Base-by-base conservation (phyloP, 2,113 vertebrate species). In the Dipodomys ordii region DNA sequence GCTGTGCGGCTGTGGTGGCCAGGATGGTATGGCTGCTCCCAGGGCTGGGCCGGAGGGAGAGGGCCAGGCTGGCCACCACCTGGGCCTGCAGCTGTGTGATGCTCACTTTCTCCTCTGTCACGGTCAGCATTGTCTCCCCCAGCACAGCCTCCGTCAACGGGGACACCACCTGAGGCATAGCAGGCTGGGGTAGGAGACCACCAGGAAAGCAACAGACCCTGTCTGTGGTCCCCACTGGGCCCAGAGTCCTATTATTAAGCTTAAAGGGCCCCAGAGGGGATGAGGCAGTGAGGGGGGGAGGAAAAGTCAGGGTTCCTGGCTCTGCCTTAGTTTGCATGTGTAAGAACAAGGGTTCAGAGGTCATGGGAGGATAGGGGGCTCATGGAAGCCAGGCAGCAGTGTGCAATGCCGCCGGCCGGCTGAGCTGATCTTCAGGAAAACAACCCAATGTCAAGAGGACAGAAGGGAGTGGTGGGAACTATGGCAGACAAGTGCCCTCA, bases 1-100 rank as follows among this genome's bases (percentile, higher is more conserved):
- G 99, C 85, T 99, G 97, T 44, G 99, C 99, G 0, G 98, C 98
- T 0, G 99, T 99, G 97, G 99, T 99, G 96, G 99, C 99, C 2
- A 99, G 98, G 98, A 99, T 99, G 95, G 99, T 99, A 97, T 99
- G 99, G 97, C 99, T 99, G 96, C 99, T 99, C 27, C 99, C 99
- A 0, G 99, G 99, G 95, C 99, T 99, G 93, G 99, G 99, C 91
- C 99, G 98, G 49, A 99, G 98, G 10, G 98, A 98, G 94, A 99
- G 98, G 5, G 98, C 98, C 60, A 99, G 98, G 95, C 99, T 99
- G 57, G 99, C 99, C 68, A 99, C 97, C 80, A 99, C 98, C 90
- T 99, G 99, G 65, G 99, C 99, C 27, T 98, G 99, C 96, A 99
- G 97, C 96, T 99, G 99, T 0, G 98, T 98, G 98, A 99, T 99